Percentiles rank a stretch among this genome's conserved stretches.
These are phyloP conservation scores for Atherinomorus stipes DNA, from an alignment of 2,113 vertebrate genomes.

Conservation along the genomic window DNA sequence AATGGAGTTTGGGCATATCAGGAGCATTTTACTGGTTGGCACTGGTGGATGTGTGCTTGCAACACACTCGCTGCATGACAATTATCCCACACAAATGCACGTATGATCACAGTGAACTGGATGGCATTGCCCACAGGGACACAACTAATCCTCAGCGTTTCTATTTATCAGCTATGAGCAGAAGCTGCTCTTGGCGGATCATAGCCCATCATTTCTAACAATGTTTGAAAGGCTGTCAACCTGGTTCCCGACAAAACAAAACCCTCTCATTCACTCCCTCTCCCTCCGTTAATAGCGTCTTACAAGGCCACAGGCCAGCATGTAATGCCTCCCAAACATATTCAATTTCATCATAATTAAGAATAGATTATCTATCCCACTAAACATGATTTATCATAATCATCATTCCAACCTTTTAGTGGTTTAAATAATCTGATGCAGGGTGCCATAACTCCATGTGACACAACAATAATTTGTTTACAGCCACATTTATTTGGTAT, in stretches of 20 bases:
- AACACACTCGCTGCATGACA: conserved; percentile 15
- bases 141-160: conserved; percentile 55
- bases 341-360: conserved; percentile 79
- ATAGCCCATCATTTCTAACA: conserved; percentile 59
- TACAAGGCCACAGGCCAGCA: conserved; percentile 59
- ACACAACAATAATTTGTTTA: conserved; percentile 77
- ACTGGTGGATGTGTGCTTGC: conserved; percentile 7
- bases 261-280: conserved; percentile 41
- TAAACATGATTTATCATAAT: conserved; percentile 74
- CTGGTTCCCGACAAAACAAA: conserved; percentile 59
- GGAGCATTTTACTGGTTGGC: neutral
- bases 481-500: conserved; percentile 62
- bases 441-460: conserved; percentile 73
- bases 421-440: conserved; percentile 71
- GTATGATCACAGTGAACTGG: conserved; percentile 45
- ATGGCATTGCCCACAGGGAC: conserved; percentile 52
- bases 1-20: no score
- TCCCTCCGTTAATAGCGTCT: conserved; percentile 63
- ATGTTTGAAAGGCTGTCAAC: conserved; percentile 72
- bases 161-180: conserved; percentile 59
- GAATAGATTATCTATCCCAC: conserved; percentile 78
- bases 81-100: conserved; percentile 41
- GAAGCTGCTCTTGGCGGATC: conserved; percentile 46
- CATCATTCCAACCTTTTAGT: conserved; percentile 69
- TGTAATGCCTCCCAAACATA: conserved; percentile 69